Percentiles rank a stretch among this genome's conserved stretches.
Evolutionary conservation across 1,140 invertebrate genomes (phyloP).

Genomic region (Drosophila guanche): DNA sequence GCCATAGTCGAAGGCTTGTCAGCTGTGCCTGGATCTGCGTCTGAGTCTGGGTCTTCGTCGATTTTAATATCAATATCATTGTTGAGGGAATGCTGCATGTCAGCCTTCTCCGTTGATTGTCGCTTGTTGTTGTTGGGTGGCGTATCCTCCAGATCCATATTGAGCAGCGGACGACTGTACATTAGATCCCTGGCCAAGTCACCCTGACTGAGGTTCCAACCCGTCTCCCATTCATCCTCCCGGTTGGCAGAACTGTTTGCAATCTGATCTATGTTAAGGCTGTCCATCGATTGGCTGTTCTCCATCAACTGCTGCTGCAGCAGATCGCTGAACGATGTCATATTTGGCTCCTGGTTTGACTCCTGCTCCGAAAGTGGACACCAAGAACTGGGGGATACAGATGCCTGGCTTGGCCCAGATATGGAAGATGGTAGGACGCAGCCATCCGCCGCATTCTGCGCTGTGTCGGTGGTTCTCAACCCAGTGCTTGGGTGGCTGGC

Average conservation of each 20-base stretch:
- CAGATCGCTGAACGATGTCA: no score
- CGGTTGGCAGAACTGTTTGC: neutral
- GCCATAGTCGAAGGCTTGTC: neutral
- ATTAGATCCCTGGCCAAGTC: conserved; percentile 6
- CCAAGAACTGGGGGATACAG: no score
- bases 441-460: neutral
- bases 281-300: no score
- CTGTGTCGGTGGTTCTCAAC: conserved; percentile 27
- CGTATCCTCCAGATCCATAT: conserved; percentile 34
- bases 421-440: neutral
- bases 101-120: neutral
- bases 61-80: neutral
- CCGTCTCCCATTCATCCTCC: neutral
- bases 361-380: no score
- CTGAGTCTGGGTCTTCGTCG: no score
- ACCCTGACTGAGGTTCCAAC: no score
- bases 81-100: neutral
- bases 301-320: no score
- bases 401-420: no score
- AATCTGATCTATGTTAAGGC: no score
- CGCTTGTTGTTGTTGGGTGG: no score
- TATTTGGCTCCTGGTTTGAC: no score
- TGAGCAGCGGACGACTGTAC: conserved; percentile 22
- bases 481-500: conserved; percentile 41
- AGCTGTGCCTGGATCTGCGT: neutral